These are phyloP conservation scores for Anthophora plumipes DNA, from an alignment of 2,888 invertebrate genomes.

Conservation along the genomic window DNA sequence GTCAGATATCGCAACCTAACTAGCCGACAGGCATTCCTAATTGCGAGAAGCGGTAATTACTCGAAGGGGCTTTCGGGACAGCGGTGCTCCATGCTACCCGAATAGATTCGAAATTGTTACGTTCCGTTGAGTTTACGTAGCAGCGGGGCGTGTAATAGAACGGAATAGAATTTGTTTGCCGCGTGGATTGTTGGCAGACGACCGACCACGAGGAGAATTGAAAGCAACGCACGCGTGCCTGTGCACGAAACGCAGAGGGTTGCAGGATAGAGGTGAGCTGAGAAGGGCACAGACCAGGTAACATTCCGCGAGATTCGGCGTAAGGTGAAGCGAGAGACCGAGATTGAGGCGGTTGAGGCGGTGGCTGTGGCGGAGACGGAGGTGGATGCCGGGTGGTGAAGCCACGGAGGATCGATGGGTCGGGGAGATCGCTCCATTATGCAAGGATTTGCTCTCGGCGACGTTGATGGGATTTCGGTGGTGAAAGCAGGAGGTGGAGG, in stretches of 20 bases:
- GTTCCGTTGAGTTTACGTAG: neutral
- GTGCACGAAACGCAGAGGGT: too few species aligned
- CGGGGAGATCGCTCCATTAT: constrained; percentile 68
- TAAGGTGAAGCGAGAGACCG: neutral
- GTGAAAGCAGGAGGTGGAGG: constrained; percentile 26
- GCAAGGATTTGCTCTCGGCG: constrained; percentile 69
- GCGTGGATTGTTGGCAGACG: too few species aligned
- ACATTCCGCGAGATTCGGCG: neutral
- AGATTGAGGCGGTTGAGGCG: neutral
- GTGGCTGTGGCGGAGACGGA: neutral
- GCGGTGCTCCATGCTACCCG: neutral
- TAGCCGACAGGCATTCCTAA: constrained; percentile 49
- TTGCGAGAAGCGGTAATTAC: constrained; percentile 53
- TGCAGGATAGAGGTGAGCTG: too few species aligned
- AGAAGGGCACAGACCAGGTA: too few species aligned
- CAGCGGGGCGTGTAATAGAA: neutral
- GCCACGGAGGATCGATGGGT: constrained; percentile 62
- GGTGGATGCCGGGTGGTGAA: too few species aligned
- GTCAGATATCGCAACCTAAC: constrained; percentile 51
- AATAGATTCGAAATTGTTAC: neutral
- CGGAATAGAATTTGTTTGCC: neutral
- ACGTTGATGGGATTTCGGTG: constrained; percentile 65
- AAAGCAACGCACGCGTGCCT: constrained; percentile 35
- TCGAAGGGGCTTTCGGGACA: constrained; percentile 7
- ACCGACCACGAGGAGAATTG: constrained; percentile 50